These are phyloP conservation scores for Luscinia megarhynchos DNA, from an alignment of 2,797 vertebrate genomes.

Conservation along the genomic window DNA sequence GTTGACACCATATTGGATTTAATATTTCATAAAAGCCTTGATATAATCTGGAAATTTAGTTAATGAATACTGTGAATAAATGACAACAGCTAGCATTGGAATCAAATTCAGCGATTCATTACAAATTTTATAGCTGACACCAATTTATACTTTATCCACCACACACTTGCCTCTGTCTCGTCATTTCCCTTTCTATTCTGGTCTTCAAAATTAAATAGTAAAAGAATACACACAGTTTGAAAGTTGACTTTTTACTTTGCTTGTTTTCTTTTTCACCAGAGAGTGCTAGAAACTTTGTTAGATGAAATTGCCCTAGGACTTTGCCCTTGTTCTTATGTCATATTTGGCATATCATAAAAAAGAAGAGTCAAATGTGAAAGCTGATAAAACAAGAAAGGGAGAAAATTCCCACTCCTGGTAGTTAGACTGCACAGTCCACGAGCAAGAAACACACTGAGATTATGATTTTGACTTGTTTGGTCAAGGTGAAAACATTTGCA, in stretches of 20 bases:
- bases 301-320: not conserved
- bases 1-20: not conserved
- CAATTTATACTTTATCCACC: not conserved
- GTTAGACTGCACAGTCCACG: not conserved
- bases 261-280: not conserved
- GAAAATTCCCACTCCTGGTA: not conserved
- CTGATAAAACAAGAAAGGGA: not conserved
- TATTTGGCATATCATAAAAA: not conserved
- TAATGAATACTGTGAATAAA: not conserved
- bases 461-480: constrained; percentile 39
- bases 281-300: not conserved
- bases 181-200: not conserved
- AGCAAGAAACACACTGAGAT: not conserved
- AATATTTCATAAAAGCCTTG: not conserved
- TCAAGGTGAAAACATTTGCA: constrained; percentile 62
- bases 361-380: not conserved
- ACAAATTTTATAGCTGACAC: not conserved
- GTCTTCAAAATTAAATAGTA: not conserved
- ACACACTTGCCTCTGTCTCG: not conserved
- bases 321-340: not conserved
- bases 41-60: not conserved
- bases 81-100: not conserved
- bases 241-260: not conserved
- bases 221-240: not conserved
- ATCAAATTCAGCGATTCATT: not conserved